phyloP scores from a whole-genome alignment of 2,113 vertebrate species.

The Nesogale talazaci region DNA sequence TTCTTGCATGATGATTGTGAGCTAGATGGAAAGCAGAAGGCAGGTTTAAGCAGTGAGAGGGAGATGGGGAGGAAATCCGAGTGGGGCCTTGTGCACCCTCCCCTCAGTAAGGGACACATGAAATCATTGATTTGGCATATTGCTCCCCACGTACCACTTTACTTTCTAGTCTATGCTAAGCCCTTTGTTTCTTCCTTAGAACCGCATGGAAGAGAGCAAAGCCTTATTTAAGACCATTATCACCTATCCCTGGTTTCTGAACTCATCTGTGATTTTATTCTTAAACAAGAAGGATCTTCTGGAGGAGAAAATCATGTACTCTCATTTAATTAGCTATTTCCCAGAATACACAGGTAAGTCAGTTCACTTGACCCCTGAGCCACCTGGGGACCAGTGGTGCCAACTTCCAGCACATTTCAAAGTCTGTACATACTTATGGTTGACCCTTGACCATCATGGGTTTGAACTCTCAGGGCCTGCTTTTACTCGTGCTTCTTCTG shows the following conservation, averaged over 20 bases:
- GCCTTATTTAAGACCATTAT: slow-evolving; percentile 93
- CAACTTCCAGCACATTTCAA: no score
- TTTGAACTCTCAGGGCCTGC: no score
- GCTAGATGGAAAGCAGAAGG: neutral
- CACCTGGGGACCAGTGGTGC: no score
- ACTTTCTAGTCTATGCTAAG: neutral
- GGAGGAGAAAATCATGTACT: slow-evolving; percentile 91
- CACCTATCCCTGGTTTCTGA: slow-evolving; percentile 89
- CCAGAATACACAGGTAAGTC: slow-evolving; percentile 88
- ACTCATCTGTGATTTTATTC: slow-evolving; percentile 93
- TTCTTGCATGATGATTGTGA: neutral
- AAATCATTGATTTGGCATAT: neutral
- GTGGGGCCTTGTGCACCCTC: no score
- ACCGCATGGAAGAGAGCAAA: slow-evolving; percentile 92
- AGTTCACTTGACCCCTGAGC: no score
- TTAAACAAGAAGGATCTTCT: slow-evolving; percentile 94
- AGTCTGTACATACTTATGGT: no score
- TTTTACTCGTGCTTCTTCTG: no score
- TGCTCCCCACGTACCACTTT: neutral
- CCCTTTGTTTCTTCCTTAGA: slow-evolving; percentile 83
- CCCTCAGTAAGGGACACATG: neutral
- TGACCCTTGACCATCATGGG: no score
- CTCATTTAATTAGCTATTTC: slow-evolving; percentile 91
- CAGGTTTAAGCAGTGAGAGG: neutral
- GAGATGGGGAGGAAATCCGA: neutral